These are phyloP conservation scores for Microtus ochrogaster DNA, from an alignment of 2,113 vertebrate genomes.

Conservation along the genomic window DNA sequence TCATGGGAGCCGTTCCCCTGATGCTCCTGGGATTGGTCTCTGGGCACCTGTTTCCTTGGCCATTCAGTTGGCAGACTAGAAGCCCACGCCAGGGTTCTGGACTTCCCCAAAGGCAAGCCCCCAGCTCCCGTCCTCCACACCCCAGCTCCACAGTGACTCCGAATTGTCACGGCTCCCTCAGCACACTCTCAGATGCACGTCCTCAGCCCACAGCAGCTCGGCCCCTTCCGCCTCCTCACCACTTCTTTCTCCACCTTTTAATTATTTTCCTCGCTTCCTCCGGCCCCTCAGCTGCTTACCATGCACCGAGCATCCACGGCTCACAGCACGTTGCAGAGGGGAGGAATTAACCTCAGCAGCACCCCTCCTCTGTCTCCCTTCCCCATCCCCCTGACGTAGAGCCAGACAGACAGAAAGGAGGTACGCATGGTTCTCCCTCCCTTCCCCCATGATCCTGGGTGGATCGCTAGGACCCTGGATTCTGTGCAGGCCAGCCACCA, in stretches of 20 bases:
- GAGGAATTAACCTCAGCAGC: background rate
- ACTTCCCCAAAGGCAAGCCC: background rate
- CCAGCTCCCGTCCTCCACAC: background rate
- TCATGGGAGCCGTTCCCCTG: rapidly evolving
- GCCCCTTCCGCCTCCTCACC: conserved; percentile 13
- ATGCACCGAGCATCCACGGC: conserved; percentile 65
- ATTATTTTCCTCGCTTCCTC: conserved; percentile 67
- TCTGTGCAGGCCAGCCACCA: background rate
- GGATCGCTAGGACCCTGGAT: background rate
- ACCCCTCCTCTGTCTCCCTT: background rate
- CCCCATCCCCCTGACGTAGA: too few species aligned
- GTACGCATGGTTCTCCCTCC: background rate
- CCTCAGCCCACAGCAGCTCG: background rate
- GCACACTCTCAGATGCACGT: background rate
- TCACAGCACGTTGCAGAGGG: background rate
- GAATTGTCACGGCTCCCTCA: background rate
- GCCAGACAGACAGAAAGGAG: rapidly evolving
- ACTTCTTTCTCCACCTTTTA: conserved; percentile 66
- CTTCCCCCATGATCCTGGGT: background rate
- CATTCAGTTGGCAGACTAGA: background rate
- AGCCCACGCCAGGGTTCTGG: background rate
- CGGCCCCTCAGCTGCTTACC: conserved; percentile 70
- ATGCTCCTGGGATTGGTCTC: background rate
- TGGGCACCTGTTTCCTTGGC: rapidly evolving
- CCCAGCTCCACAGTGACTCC: rapidly evolving